Evolutionary conservation across 2,888 invertebrate genomes (phyloP).

Genomic region (Drosophila mercatorum): DNA sequence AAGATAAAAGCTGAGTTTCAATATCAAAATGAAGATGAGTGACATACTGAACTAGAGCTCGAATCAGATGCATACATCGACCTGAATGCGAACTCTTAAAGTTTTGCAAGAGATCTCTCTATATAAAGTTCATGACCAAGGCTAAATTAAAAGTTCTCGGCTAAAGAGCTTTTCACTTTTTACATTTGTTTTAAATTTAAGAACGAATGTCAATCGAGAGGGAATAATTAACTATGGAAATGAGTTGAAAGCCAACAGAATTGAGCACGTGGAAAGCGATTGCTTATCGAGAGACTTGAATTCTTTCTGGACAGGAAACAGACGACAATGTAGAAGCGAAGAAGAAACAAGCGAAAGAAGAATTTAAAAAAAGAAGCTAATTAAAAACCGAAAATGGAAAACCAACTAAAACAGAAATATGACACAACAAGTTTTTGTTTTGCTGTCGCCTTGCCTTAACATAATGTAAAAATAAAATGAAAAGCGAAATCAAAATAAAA

Average conservation of each 20-base stretch:
- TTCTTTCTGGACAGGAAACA: conserved; percentile 22
- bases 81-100: background rate
- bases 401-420: conserved; percentile 53
- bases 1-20: background rate
- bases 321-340: conserved; percentile 15
- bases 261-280: conserved; percentile 73
- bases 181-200: conserved; percentile 8
- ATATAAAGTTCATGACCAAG: background rate
- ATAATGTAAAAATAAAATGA: conserved; percentile 69
- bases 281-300: conserved; percentile 46
- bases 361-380: conserved; percentile 42
- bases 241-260: conserved; percentile 42
- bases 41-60: background rate
- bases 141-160: conserved; percentile 14
- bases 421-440: conserved; percentile 67
- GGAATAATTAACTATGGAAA: conserved; percentile 69
- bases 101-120: conserved; percentile 4
- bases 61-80: too few relatives aligned
- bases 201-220: conserved; percentile 35
- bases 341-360: conserved; percentile 15
- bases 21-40: background rate
- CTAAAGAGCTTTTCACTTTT: conserved; percentile 56
- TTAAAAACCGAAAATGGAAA: conserved; percentile 28
- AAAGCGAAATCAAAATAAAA: conserved; percentile 64
- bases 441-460: conserved; percentile 28